Evolutionary conservation across 2,888 invertebrate genomes (phyloP).

Genomic region (Atrina japonica): DNA sequence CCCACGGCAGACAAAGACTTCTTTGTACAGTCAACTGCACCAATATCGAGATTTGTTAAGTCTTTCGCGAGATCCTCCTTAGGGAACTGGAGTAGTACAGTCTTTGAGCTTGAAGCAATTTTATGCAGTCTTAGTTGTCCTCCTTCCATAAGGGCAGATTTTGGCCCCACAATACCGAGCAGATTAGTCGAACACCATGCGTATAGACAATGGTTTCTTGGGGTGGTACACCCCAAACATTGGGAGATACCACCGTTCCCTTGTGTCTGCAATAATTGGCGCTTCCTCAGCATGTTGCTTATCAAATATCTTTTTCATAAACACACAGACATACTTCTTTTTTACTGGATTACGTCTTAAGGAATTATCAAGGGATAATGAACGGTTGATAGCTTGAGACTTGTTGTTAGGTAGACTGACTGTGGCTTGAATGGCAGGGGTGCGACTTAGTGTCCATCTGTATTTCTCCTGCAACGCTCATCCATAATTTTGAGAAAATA

Average conservation of each 20-base stretch:
- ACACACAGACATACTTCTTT: conserved; percentile 15
- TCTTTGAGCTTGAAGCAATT: conserved; percentile 37
- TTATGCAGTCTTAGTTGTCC: conserved; percentile 45
- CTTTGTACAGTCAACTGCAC: conserved; percentile 35
- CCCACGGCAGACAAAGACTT: conserved; percentile 37
- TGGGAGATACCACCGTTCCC: conserved; percentile 45
- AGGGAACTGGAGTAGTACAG: conserved; percentile 36
- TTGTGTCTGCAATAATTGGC: conserved; percentile 6
- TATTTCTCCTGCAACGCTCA: background rate
- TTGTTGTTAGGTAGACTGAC: conserved; percentile 9
- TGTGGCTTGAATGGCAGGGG: conserved; percentile 2
- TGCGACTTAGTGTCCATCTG: conserved; percentile 14
- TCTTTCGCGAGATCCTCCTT: conserved; percentile 37
- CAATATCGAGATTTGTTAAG: conserved; percentile 21
- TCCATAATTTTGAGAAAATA: conserved; percentile 24
- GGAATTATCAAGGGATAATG: background rate
- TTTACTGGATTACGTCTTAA: background rate
- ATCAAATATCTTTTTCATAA: conserved; percentile 36
- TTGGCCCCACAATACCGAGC: conserved; percentile 25
- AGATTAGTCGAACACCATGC: conserved; percentile 18
- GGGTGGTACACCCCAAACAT: conserved; percentile 34
- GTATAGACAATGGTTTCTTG: background rate
- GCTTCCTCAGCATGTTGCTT: conserved; percentile 37
- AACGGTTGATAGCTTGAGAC: conserved; percentile 1
- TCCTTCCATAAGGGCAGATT: conserved; percentile 14